Evolutionary conservation across 2,113 vertebrate genomes (phyloP).

Genomic region (Spea multiplicata): DNA sequence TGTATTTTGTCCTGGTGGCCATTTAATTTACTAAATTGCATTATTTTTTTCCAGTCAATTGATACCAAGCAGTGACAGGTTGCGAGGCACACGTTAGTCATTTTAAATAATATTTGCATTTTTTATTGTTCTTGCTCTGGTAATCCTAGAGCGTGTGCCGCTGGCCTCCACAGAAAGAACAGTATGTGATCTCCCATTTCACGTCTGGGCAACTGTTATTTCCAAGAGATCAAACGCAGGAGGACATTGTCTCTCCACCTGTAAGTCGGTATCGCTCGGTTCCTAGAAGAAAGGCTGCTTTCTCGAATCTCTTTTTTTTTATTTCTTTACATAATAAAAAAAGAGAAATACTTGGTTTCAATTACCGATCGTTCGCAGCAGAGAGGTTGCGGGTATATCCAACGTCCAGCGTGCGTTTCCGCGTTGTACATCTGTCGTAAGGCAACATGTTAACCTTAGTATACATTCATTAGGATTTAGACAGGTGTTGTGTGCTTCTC

Average conservation of each 20-base stretch:
- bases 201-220: conserved; percentile 41
- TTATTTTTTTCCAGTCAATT: background rate
- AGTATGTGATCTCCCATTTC: conserved; percentile 36
- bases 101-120: conserved; percentile 21
- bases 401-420: conserved; percentile 2
- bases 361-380: conserved; percentile 17
- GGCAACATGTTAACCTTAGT: background rate
- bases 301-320: conserved; percentile 9
- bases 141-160: conserved; percentile 24
- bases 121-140: conserved; percentile 27
- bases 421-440: background rate
- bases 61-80: background rate
- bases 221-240: conserved; percentile 39
- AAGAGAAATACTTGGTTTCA: conserved; percentile 28
- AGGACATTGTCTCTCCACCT: conserved; percentile 45
- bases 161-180: conserved; percentile 32
- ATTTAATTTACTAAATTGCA: too few species aligned
- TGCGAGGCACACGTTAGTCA: background rate
- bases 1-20: too few species aligned
- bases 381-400: background rate
- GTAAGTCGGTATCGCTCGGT: conserved; percentile 22
- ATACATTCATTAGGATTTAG: background rate
- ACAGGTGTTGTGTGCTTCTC: background rate
- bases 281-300: background rate
- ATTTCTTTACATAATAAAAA: conserved; percentile 29